phyloP scores from a whole-genome alignment of 1,140 invertebrate genomes.

The Mylabris phalerata region DNA sequence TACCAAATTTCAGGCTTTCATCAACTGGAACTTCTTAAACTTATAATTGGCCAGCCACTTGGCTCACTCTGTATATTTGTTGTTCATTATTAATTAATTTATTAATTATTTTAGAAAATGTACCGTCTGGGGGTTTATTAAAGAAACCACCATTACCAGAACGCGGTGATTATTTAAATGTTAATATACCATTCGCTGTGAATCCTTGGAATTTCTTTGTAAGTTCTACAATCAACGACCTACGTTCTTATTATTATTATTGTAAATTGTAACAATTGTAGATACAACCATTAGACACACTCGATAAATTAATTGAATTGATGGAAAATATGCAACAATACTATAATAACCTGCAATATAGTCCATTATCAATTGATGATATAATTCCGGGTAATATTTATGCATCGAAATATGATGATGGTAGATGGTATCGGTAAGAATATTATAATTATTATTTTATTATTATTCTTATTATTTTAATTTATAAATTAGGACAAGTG shows the following conservation, averaged over 20 bases:
- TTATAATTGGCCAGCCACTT: too few relatives aligned
- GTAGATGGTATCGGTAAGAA: slow-evolving; percentile 36
- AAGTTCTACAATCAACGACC: slow-evolving; percentile 1
- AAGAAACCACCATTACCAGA: slow-evolving; percentile 24
- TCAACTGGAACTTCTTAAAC: too few relatives aligned
- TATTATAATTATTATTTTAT: background rate
- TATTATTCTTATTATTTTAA: background rate
- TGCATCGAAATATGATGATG: slow-evolving; percentile 36
- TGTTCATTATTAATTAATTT: too few relatives aligned
- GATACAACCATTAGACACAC: slow-evolving; percentile 32
- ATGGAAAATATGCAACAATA: slow-evolving; percentile 33
- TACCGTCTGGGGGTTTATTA: slow-evolving; percentile 31
- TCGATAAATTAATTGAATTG: slow-evolving; percentile 23
- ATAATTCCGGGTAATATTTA: slow-evolving; percentile 38
- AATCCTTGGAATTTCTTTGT: slow-evolving; percentile 41
- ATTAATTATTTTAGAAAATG: slow-evolving; percentile 19
- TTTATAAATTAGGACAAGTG: slow-evolving; percentile 38
- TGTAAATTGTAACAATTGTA: slow-evolving; percentile 4
- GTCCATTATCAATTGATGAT: slow-evolving; percentile 30
- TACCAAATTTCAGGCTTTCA: too few relatives aligned
- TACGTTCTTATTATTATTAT: slow-evolving; percentile 1
- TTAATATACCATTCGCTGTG: slow-evolving; percentile 35
- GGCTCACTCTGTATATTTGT: too few relatives aligned
- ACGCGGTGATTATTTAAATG: slow-evolving; percentile 29
- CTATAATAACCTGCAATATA: slow-evolving; percentile 25